Percentiles rank a stretch among this genome's conserved stretches.
phyloP scores from a whole-genome alignment of 2,888 invertebrate genomes.

The Hylaea fasciaria region DNA sequence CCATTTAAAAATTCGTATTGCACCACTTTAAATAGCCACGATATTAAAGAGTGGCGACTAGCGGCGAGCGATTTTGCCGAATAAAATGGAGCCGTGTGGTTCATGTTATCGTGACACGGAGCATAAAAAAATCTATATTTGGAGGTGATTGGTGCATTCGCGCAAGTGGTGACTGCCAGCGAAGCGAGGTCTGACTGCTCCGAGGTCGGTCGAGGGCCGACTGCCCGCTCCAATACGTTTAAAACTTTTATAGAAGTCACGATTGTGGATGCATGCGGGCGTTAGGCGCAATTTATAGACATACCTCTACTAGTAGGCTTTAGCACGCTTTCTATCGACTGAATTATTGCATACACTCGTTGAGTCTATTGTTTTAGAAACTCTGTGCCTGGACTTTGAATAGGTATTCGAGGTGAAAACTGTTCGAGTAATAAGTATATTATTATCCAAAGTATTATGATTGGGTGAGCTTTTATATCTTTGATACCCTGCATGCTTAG shows the following conservation, averaged over 20 bases:
- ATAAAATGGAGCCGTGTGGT: constrained; percentile 41
- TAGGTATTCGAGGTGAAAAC: too few species aligned
- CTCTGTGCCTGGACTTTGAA: not conserved
- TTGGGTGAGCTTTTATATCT: too few species aligned
- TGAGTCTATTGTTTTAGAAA: constrained; percentile 25
- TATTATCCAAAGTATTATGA: too few species aligned
- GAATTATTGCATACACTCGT: constrained; percentile 24
- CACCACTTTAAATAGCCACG: constrained; percentile 52
- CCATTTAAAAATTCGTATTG: constrained; percentile 56
- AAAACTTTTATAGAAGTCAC: constrained; percentile 49
- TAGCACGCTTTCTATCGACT: constrained; percentile 26
- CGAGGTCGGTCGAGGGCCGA: constrained; percentile 75
- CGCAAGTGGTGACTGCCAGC: constrained; percentile 77
- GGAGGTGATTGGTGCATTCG: constrained; percentile 72
- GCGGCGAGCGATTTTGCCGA: constrained; percentile 34
- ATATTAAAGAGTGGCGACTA: constrained; percentile 45
- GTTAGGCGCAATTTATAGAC: constrained; percentile 30
- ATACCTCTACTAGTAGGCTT: constrained; percentile 17
- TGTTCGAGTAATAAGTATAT: too few species aligned
- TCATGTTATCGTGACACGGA: constrained; percentile 61
- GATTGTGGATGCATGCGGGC: constrained; percentile 37
- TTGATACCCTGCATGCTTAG: too few species aligned
- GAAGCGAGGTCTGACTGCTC: constrained; percentile 55
- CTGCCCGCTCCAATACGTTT: constrained; percentile 49
- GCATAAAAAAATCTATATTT: constrained; percentile 75